Evolutionary conservation across 2,113 vertebrate genomes (phyloP), one percentile per base, ranked within the genome.

Genomic region (Sakesphorus luctuosus): DNA sequence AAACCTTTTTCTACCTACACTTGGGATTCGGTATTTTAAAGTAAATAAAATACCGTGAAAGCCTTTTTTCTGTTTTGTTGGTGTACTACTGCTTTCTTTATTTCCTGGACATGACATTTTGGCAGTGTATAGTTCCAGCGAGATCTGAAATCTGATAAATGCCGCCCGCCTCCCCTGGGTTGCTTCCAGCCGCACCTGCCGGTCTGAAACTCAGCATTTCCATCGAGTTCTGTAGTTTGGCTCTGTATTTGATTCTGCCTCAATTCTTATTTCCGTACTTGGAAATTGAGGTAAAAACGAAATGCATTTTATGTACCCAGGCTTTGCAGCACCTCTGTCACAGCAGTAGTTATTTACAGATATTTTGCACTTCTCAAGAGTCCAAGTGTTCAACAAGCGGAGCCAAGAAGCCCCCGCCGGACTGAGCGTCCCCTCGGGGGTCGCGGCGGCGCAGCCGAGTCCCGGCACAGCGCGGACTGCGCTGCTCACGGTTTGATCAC

Each of bases 131-230:
- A 62, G 58, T 93, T 96, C 90, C 84, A 94, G 62, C 28, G 74
- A 56, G 93, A 80, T 77, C 55, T 47, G 79, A 87, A 63, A 90
- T 84, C 31, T 29, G 85, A 56, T 53, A 87, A 59, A 61, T 73
- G 63, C 18, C 77, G 92, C 53, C 87, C 68, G 49, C 43, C 59
- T 14, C 50, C 50, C 58, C 67, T 50, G 23, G 52, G 36, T 67
- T 96, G 94, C 97, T 98, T 95, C 89, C 67, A 93, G 36, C 92
- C 36, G 96, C 95, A 97, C 69, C 97, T 97, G 97, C 96, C 29
- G 90, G 96, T 89, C 92, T 88, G 83, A 94, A 76, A 43, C 91
- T 90, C 87, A 38, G 69, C 20, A 46, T 96, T 96, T 91, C 93
- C 95, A 86, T 85, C 89, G 85, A 96, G 97, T 84, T 89, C 66